Evolutionary conservation across 2,888 invertebrate species (phyloP).

Genomic region (Vesta saturnalis): DNA sequence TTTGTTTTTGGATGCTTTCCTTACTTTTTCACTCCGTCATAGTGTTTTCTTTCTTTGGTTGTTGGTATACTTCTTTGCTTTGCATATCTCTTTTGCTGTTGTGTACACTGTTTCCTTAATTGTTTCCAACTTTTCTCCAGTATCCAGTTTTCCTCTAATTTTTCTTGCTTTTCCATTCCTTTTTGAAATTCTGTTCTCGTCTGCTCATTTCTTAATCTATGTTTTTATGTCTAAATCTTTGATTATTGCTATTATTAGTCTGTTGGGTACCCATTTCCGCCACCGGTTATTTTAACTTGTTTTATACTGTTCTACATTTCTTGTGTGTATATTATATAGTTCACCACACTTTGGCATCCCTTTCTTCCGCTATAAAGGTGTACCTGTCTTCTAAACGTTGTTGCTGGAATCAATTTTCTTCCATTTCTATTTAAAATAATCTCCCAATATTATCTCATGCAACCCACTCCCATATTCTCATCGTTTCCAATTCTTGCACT

Average conservation of each 20-base stretch:
- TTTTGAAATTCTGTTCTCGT: not conserved
- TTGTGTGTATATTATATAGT: no score
- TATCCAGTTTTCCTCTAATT: no score
- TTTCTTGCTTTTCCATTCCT: not conserved
- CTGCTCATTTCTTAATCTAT: no score
- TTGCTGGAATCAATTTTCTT: not conserved
- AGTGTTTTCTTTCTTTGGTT: no score
- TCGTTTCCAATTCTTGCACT: no score
- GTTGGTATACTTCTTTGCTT: no score
- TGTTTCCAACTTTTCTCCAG: not conserved
- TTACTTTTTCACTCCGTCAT: no score
- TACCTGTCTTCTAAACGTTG: no score
- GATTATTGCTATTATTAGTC: not conserved
- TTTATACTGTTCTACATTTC: no score
- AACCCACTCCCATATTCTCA: not conserved
- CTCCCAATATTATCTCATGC: not conserved
- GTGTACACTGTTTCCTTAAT: not conserved
- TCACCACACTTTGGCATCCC: not conserved
- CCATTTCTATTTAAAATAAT: not conserved
- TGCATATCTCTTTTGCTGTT: not conserved
- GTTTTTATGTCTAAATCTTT: no score
- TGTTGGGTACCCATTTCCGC: not conserved
- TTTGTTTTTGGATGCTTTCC: not conserved
- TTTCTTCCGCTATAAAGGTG: not conserved
- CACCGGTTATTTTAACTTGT: not conserved